A percentile compares a stretch with the other conserved stretches of the same genome.
phyloP scores from a whole-genome alignment of 2,888 invertebrate genomes.

The Thereva nobilitata region DNA sequence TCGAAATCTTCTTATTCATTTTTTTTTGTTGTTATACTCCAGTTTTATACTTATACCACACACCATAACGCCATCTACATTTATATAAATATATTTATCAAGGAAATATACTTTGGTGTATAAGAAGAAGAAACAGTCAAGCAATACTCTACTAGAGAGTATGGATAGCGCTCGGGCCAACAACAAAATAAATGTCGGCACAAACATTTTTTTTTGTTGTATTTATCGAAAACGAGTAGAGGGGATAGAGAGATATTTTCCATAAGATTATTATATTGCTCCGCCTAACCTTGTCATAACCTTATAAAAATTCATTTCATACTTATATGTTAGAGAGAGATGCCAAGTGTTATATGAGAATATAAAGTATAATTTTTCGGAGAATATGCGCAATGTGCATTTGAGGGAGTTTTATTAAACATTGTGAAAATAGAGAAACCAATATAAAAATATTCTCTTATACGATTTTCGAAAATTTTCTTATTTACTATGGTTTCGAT shows the following conservation, averaged over 20 bases:
- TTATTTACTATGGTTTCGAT: not conserved
- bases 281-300: constrained; percentile 49
- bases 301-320: constrained; percentile 46
- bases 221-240: not conserved
- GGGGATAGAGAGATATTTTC: constrained; percentile 1
- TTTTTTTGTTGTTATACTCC: too few species aligned
- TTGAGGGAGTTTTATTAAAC: not conserved
- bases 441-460: constrained; percentile 14
- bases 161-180: too few species aligned
- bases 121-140: too few species aligned
- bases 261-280: constrained; percentile 46
- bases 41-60: too few species aligned
- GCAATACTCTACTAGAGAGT: too few species aligned
- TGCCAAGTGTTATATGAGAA: constrained; percentile 5
- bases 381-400: too few species aligned
- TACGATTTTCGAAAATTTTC: constrained; percentile 23
- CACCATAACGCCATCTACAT: too few species aligned
- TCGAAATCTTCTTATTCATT: too few species aligned
- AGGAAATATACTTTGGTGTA: too few species aligned
- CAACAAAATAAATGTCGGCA: too few species aligned
- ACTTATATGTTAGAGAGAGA: constrained; percentile 38
- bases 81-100: too few species aligned
- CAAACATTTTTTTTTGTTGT: too few species aligned
- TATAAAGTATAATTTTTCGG: not conserved
- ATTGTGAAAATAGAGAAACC: not conserved